A percentile compares a stretch with the other conserved stretches of the same genome.
These are phyloP conservation scores for Drosophila nannoptera DNA, from an alignment of 1,140 invertebrate genomes.

Conservation along the genomic window DNA sequence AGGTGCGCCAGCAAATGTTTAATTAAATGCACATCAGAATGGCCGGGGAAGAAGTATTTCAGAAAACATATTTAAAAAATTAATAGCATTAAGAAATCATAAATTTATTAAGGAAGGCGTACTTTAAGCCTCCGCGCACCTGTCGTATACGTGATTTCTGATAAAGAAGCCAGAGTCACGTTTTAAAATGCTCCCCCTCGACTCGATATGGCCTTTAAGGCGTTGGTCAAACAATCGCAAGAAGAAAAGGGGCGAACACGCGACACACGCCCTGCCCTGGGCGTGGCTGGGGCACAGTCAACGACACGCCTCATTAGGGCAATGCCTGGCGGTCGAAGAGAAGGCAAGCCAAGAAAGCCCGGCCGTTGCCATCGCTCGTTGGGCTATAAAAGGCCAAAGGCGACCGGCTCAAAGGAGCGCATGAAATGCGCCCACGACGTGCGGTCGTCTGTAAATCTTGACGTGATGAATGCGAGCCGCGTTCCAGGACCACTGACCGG, in stretches of 20 bases:
- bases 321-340: conserved; percentile 42
- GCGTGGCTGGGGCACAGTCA: conserved; percentile 45
- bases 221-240: conserved; percentile 5
- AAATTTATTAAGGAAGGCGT: neutral
- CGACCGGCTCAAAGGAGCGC: conserved; percentile 56
- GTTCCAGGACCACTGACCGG: conserved; percentile 25
- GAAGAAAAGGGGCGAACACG: neutral
- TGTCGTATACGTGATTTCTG: neutral
- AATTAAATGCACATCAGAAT: conserved; percentile 27
- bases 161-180: neutral
- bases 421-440: conserved; percentile 40
- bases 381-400: conserved; percentile 13
- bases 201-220: conserved; percentile 11
- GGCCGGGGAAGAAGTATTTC: neutral
- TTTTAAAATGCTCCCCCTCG: conserved; percentile 13
- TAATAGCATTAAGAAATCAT: neutral
- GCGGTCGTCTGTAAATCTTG: conserved; percentile 28
- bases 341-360: conserved; percentile 27
- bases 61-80: neutral
- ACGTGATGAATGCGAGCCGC: conserved; percentile 32
- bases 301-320: conserved; percentile 61
- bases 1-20: conserved; percentile 15
- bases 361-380: conserved; percentile 18
- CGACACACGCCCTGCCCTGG: neutral
- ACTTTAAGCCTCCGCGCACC: too few relatives aligned